These are phyloP conservation scores for Clinocottus analis DNA, from an alignment of 2,113 vertebrate species.

Conservation along the genomic window DNA sequence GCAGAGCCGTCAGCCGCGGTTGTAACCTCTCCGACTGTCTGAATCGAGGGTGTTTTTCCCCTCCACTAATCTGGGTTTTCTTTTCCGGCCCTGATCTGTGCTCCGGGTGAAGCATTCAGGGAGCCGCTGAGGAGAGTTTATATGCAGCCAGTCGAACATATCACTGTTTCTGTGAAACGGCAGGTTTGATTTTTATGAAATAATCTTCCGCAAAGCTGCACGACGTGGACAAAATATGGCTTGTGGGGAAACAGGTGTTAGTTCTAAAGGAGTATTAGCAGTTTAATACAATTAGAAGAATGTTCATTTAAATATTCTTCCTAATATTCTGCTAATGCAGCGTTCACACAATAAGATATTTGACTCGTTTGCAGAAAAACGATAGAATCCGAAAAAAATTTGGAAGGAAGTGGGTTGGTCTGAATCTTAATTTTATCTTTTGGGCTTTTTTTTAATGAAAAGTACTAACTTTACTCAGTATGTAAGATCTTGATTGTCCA, in stretches of 20 bases:
- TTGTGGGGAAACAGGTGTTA: background rate
- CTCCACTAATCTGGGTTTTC: slow-evolving; percentile 41
- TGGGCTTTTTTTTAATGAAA: background rate
- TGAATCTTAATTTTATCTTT: background rate
- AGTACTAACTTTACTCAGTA: background rate
- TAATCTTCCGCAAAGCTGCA: background rate
- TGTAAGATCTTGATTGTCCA: background rate
- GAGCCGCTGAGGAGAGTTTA: background rate
- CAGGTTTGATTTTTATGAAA: background rate
- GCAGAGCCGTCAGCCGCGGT: slow-evolving; percentile 53
- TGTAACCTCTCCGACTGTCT: slow-evolving; percentile 56
- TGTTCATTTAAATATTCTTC: background rate
- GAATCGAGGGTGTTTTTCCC: slow-evolving; percentile 42
- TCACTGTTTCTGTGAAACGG: slow-evolving; percentile 25
- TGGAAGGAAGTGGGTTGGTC: too few relatives aligned
- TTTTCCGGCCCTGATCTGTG: slow-evolving; percentile 36
- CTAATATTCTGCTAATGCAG: background rate
- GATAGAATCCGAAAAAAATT: background rate
- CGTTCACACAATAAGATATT: background rate
- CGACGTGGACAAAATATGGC: too few relatives aligned
- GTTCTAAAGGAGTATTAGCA: background rate
- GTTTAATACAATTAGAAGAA: background rate
- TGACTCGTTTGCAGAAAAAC: background rate
- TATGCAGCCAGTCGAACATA: background rate
- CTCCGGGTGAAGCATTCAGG: slow-evolving; percentile 41